Evolutionary conservation across 2,888 invertebrate genomes (phyloP).

Genomic region (Clitarchus hookeri): DNA sequence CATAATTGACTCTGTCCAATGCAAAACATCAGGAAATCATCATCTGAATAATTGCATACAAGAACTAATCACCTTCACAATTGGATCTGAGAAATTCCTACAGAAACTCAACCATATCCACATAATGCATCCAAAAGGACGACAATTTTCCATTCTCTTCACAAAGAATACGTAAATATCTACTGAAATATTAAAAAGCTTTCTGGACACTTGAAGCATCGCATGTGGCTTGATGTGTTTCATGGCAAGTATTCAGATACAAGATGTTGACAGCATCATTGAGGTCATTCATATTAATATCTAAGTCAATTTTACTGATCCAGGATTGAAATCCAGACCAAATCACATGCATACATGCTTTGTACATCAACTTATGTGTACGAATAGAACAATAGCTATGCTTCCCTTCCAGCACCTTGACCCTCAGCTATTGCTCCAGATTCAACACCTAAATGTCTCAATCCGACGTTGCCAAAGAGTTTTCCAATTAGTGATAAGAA

Average conservation of each 20-base stretch:
- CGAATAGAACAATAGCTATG: not conserved
- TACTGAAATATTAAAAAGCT: not conserved
- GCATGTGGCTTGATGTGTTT: not conserved
- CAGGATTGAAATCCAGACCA: not conserved
- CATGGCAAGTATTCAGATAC: not conserved
- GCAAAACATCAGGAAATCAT: slow-evolving; percentile 1
- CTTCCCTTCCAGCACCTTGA: slow-evolving; percentile 2
- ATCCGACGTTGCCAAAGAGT: not conserved
- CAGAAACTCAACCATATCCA: not conserved
- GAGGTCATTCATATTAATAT: not conserved
- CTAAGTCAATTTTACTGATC: not conserved
- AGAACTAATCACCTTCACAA: not conserved
- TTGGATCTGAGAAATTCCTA: not conserved
- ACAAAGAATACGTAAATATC: not conserved
- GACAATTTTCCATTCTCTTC: not conserved
- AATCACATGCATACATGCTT: not conserved
- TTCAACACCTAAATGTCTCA: not conserved
- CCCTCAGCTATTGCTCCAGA: not conserved
- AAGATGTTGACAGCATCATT: not conserved
- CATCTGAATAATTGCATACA: not conserved
- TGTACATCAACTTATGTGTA: not conserved
- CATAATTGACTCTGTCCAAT: slow-evolving; percentile 1
- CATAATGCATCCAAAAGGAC: not conserved
- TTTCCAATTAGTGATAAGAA: not conserved
- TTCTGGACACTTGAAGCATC: not conserved